A percentile compares a stretch with the other conserved stretches of the same genome.
Conservation (phyloP, 2,888 invertebrate genomes). For the Euphydryas editha region DNA sequence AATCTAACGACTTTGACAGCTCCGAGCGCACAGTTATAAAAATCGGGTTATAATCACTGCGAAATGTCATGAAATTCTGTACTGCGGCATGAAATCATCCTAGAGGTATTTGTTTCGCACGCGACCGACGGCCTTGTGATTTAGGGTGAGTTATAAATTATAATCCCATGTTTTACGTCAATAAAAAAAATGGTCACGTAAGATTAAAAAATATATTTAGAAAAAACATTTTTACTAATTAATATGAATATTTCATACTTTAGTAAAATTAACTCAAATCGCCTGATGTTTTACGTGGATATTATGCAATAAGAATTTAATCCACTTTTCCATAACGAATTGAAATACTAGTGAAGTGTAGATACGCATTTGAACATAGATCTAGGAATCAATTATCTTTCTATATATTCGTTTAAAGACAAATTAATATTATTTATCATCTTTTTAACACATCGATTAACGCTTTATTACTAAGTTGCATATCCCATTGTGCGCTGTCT, state of each 20-base stretch:
- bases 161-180: constrained; percentile 22
- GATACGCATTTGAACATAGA: too few species aligned
- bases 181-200: constrained; percentile 17
- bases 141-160: constrained; percentile 25
- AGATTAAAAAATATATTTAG: not conserved
- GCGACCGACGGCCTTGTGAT: constrained; percentile 45
- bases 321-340: too few species aligned
- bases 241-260: too few species aligned
- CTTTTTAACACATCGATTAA: constrained; percentile 34
- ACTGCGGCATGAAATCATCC: constrained; percentile 44
- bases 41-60: too few species aligned
- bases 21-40: too few species aligned
- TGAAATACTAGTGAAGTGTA: too few species aligned
- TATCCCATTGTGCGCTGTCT: constrained; percentile 33
- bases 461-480: constrained; percentile 33
- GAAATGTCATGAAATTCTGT: constrained; percentile 44
- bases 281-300: too few species aligned
- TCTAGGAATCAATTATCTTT: too few species aligned
- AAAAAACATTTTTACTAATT: not conserved
- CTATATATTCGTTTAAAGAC: not conserved
- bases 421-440: not conserved
- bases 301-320: too few species aligned
- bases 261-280: too few species aligned
- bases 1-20: too few species aligned
- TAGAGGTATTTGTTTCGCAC: constrained; percentile 42